Conservation (phyloP, 2,797 vertebrate species). For the Chiloscyllium punctatum region DNA sequence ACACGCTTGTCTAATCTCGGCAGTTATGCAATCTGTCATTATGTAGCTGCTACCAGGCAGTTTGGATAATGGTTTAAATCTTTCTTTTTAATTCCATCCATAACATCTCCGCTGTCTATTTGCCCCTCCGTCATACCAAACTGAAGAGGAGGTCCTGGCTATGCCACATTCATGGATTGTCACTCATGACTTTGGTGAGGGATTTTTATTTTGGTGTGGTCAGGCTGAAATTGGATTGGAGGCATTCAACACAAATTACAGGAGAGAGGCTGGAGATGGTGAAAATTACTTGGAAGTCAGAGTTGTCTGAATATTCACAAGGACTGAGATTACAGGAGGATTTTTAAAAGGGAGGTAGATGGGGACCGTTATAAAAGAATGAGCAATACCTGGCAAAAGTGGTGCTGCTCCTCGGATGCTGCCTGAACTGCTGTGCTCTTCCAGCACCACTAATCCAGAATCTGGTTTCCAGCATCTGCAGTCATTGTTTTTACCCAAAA, state of each 20-base stretch:
- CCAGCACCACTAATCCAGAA: no score
- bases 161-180: neutral
- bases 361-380: neutral
- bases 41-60: neutral
- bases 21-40: neutral
- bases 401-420: neutral
- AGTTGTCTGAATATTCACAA: neutral
- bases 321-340: neutral
- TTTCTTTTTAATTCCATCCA: neutral
- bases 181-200: neutral
- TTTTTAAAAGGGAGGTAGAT: neutral
- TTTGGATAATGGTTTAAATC: neutral
- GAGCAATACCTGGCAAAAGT: neutral
- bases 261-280: neutral
- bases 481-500: no score
- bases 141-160: no score
- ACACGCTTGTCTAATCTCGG: neutral
- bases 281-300: neutral
- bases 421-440: no score
- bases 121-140: neutral
- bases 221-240: neutral
- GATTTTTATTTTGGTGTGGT: neutral
- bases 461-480: no score
- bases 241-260: no score
- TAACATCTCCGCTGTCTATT: no score